phyloP scores from a whole-genome alignment of 2,797 vertebrate species.

The Labroides dimidiatus region DNA sequence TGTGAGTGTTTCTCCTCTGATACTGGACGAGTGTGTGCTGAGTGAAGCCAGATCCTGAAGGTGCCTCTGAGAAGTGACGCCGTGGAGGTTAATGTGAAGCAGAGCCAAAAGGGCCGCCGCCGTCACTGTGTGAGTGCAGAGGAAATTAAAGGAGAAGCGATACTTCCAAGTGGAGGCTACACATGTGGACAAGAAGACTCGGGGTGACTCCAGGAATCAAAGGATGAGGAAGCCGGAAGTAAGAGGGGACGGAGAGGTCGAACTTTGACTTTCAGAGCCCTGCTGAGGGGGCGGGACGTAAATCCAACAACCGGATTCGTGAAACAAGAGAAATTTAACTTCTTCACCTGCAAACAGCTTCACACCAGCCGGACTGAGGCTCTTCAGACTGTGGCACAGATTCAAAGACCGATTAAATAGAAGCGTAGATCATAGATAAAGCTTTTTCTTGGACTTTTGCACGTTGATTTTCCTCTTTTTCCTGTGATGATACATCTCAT shows the following conservation, averaged over 20 bases:
- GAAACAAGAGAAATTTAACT: constrained; percentile 14
- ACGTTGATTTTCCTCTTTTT: background rate
- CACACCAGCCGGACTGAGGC: background rate
- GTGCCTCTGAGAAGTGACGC: constrained; percentile 31
- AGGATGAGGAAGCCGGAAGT: constrained; percentile 34
- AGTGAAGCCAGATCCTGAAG: constrained; percentile 53
- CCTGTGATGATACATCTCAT: background rate
- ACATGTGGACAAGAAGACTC: constrained; percentile 41
- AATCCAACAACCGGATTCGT: constrained; percentile 35
- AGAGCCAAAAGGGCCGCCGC: background rate
- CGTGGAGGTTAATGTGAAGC: constrained; percentile 18
- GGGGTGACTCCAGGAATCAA: constrained; percentile 43
- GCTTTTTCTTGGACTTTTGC: background rate
- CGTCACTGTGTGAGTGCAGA: background rate
- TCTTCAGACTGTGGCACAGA: background rate
- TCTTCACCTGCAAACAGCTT: constrained; percentile 15
- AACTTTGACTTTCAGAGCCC: constrained; percentile 52
- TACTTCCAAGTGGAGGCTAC: constrained; percentile 7
- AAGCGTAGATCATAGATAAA: too few species aligned
- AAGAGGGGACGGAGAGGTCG: constrained; percentile 12
- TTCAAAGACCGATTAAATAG: background rate
- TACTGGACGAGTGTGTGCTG: constrained; percentile 62
- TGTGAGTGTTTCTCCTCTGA: constrained; percentile 34
- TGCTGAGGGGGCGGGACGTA: constrained; percentile 8
- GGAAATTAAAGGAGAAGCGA: constrained; percentile 41